Percentiles rank a stretch among this genome's conserved stretches.
phyloP scores from a whole-genome alignment of 30 jellyfish, hydroid and myxozoan genomes.

The Morbakka virulenta region DNA sequence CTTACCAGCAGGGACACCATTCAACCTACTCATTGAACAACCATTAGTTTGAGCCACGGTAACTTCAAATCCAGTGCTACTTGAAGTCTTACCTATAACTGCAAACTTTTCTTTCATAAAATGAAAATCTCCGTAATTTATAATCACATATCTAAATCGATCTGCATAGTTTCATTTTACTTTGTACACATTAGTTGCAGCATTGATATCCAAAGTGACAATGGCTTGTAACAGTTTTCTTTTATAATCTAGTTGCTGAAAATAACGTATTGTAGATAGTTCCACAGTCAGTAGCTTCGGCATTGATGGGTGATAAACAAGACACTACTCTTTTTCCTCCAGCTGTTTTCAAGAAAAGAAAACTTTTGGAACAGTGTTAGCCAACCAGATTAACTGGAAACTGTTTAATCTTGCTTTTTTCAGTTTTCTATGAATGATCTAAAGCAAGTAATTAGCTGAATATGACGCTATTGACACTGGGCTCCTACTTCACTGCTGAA shows the following conservation, averaged over 20 bases:
- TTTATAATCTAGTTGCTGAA: neutral
- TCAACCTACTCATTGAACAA: slow-evolving; percentile 34
- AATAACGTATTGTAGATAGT: slow-evolving; percentile 18
- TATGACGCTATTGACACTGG: neutral
- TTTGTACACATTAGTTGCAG: slow-evolving; percentile 8
- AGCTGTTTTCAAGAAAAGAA: neutral
- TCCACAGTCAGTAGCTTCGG: neutral
- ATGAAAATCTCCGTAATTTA: slow-evolving; percentile 56
- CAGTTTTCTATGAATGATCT: slow-evolving; percentile 11
- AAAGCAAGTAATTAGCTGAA: neutral
- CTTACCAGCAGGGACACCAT: slow-evolving; percentile 51
- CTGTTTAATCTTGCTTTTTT: neutral
- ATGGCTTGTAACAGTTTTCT: slow-evolving; percentile 8
- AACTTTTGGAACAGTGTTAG: neutral
- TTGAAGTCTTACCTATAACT: slow-evolving; percentile 18
- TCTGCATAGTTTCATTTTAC: slow-evolving; percentile 37
- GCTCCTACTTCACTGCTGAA: neutral
- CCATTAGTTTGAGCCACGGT: slow-evolving; percentile 26
- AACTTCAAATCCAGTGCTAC: slow-evolving; percentile 50
- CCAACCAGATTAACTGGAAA: neutral
- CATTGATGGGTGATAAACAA: slow-evolving; percentile 19
- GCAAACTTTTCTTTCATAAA: slow-evolving; percentile 56
- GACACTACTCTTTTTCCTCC: slow-evolving; percentile 11
- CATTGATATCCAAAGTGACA: neutral
- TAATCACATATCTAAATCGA: slow-evolving; percentile 22